phyloP scores from a whole-genome alignment of 2,113 vertebrate genomes.

The Mungos mungo region DNA sequence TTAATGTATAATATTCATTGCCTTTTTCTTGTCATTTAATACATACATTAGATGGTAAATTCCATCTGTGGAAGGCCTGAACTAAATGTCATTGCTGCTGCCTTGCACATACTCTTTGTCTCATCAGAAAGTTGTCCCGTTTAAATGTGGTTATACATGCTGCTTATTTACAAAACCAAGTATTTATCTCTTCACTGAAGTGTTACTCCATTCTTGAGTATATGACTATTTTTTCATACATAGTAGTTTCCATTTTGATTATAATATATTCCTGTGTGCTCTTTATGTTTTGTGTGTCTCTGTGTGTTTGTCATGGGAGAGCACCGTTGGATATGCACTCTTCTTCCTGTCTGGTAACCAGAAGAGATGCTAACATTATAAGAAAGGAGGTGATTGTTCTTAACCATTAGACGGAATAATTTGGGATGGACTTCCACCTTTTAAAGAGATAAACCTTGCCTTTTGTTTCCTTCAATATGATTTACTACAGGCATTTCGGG shows the following conservation, averaged over 20 bases:
- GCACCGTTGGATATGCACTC: slow-evolving; percentile 39
- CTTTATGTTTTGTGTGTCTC: not conserved
- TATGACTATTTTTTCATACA: not conserved
- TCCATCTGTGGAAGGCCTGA: not conserved
- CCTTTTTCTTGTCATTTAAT: not conserved
- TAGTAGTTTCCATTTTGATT: not conserved
- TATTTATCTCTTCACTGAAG: not conserved
- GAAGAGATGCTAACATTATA: slow-evolving; percentile 69
- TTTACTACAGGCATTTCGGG: slow-evolving; percentile 84
- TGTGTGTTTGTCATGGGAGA: slow-evolving; percentile 21
- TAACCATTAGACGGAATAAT: slow-evolving; percentile 72
- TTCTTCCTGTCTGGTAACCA: slow-evolving; percentile 47
- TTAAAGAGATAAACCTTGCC: slow-evolving; percentile 77
- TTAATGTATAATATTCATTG: not conserved
- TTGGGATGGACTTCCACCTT: slow-evolving; percentile 77
- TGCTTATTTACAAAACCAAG: not conserved
- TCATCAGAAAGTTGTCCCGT: not conserved
- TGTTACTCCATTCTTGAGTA: not conserved
- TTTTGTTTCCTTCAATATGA: slow-evolving; percentile 79
- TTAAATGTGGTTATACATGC: not conserved
- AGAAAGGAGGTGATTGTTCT: slow-evolving; percentile 62
- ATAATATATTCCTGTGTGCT: not conserved
- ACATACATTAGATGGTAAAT: not conserved
- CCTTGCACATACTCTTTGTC: not conserved
- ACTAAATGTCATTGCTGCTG: not conserved